A percentile compares a stretch with the other conserved stretches of the same genome.
These are phyloP conservation scores for Tragelaphus eurycerus DNA, from an alignment of 2,797 vertebrate genomes.

Conservation along the genomic window DNA sequence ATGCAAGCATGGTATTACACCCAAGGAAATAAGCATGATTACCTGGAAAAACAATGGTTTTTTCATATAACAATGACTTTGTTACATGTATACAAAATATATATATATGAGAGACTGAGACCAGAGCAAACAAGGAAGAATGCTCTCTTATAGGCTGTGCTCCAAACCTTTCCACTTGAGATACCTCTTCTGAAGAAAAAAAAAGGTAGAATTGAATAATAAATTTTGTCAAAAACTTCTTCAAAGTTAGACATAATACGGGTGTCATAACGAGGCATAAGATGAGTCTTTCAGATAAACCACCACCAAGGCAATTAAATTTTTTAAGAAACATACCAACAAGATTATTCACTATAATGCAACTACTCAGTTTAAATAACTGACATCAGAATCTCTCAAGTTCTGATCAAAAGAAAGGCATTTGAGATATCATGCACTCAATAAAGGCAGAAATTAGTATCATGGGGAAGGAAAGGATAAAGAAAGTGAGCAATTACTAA, in stretches of 20 bases:
- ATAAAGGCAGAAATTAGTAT: slow-evolving; percentile 35
- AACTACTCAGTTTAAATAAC: slow-evolving; percentile 12
- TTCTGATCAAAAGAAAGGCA: neutral
- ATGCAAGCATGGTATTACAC: neutral
- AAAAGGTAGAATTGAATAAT: neutral
- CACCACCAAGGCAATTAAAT: neutral
- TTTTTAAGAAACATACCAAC: neutral
- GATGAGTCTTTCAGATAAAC: neutral
- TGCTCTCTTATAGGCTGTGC: neutral
- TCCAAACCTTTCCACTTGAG: neutral
- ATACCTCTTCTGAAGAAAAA: neutral
- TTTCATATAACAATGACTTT: neutral
- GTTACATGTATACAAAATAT: neutral
- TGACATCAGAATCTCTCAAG: neutral
- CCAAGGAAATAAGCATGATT: slow-evolving; percentile 17
- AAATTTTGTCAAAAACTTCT: slow-evolving; percentile 29
- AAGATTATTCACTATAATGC: neutral
- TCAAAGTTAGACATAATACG: neutral
- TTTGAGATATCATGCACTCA: neutral
- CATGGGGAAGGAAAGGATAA: neutral
- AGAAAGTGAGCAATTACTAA: neutral
- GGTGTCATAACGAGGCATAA: neutral
- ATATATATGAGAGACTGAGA: neutral
- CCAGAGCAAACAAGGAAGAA: slow-evolving; percentile 42
- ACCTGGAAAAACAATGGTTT: neutral